Evolutionary conservation across 2,888 invertebrate species (phyloP), one percentile per base, ranked within the genome.

Genomic region (Argyra leucocephala): DNA sequence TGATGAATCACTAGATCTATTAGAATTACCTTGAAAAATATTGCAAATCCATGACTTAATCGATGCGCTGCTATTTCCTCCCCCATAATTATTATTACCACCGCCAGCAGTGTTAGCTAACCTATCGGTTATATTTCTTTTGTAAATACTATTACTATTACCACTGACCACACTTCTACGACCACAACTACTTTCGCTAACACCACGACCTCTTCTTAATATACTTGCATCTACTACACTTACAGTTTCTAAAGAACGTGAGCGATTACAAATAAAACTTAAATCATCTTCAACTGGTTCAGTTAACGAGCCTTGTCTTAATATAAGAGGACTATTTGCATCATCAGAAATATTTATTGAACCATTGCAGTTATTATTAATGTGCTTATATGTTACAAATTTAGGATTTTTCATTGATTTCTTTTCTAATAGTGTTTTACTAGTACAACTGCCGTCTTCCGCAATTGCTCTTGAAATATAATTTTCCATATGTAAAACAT

Each of bases 181-280:
- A 76, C 70, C 76, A 76, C 69, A 73, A 74, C 65, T 76, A 76
- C 57, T 74, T 76, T 74, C 73, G 7, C 72, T 71, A 3, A 69
- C 63, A 5, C 66, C 69, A 24, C 70, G 71, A 22, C 64, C 70
- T 67, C 79, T 81, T 48, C 15, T 48, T 12, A 48, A 48, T 48
- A 48, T 12, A n/a, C 18, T 18, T 48, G n/a, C 15, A 48, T 48
- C 48, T 5, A 5, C n/a, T 57, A 78, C 78, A 62, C 66, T 64
- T 66, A 91, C 83, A 69, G 87, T 85, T 79, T 92, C 91, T 64
- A 91, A 81, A 62, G 91, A 91, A 72, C 86, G 87, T 88, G 91
- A 92, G 74, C 89, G 85, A 78, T 90, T 90, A 70, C 84, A 75
- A 64, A 78, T 83, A 71, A 82, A 81, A 74, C 83, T 80, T 63